phyloP scores from a whole-genome alignment of 2,113 vertebrate species.

The Cynoglossus semilaevis region DNA sequence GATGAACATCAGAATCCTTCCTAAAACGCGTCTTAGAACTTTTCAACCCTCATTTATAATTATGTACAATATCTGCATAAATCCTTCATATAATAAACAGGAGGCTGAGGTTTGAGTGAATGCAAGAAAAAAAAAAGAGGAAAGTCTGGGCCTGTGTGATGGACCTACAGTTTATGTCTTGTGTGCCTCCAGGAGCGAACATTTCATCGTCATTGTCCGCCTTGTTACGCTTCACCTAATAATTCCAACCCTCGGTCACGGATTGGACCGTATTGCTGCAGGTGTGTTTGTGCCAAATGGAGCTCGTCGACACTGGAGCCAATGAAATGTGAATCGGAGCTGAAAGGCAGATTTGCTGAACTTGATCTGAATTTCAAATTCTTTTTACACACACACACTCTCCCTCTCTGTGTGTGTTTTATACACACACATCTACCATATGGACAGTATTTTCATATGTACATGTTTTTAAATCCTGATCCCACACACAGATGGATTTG shows the following conservation, averaged over 20 bases:
- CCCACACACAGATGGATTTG: background rate
- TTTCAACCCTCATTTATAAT: slow-evolving; percentile 5
- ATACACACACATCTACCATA: slow-evolving; percentile 2
- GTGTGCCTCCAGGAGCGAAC: slow-evolving; percentile 62
- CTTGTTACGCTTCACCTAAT: slow-evolving; percentile 59
- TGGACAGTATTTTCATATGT: background rate
- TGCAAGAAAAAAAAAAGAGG: slow-evolving; percentile 8
- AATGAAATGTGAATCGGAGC: slow-evolving; percentile 43
- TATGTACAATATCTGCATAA: slow-evolving; percentile 33
- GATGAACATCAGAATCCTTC: no score
- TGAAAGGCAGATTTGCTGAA: slow-evolving; percentile 47
- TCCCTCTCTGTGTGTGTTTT: slow-evolving; percentile 10
- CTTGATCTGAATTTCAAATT: slow-evolving; percentile 59
- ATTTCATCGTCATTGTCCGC: slow-evolving; percentile 56
- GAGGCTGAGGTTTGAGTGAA: slow-evolving; percentile 21
- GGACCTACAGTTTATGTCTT: slow-evolving; percentile 61
- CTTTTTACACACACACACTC: slow-evolving; percentile 25
- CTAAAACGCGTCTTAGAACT: no score
- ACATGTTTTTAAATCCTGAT: background rate
- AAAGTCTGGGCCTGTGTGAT: slow-evolving; percentile 34
- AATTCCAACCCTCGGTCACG: slow-evolving; percentile 53
- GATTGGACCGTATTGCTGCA: slow-evolving; percentile 31
- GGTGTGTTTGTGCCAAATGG: slow-evolving; percentile 18
- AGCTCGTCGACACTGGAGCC: slow-evolving; percentile 31
- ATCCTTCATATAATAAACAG: slow-evolving; percentile 11